Evolutionary conservation across 2,888 invertebrate species (phyloP), one percentile per base, ranked within the genome.

Genomic region (Catocala nupta): DNA sequence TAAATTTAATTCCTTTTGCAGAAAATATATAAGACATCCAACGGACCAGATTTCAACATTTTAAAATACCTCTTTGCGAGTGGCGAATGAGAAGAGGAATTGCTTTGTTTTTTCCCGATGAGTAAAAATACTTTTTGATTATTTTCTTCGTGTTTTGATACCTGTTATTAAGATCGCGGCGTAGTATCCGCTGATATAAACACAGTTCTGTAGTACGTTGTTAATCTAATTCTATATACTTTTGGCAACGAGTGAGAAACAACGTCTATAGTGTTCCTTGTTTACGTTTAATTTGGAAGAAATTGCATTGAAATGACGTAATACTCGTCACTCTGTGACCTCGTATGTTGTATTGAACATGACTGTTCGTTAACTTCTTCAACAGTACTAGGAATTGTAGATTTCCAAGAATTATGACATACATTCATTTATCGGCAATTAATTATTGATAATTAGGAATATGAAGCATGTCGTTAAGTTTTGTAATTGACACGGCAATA

Each of bases 1-100:
- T 65, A 65, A 65, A 78, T 80, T 78, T 80, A 63, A 78, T 73
- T 77, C 85, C 84, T 82, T 85, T 85, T 81, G 69, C 66, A 81
- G 85, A 67, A 71, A 66, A 75, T 73, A 72, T 63, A 68, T 69
- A 66, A 70, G 77, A 65, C 65, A 59, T 55, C 62, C 50, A 56
- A 43, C 55, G 13, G 55, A 53, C 33, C 64, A 63, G 65, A 68
- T 75, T 72, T 71, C 61, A 61, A 70, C 50, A 45, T 67, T 54
- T 62, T 67, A 73, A 75, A 82, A 78, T 63, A 73, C 44, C 64
- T 61, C 60, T 60, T 66, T 61, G 58, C 34, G 45, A 59, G 53
- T 52, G 48, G 48, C 11, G 6, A 36, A 52, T 53, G 25, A 11
- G 47, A 57, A 67, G 39, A 60, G 56, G 51, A 68, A 52, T 39